phyloP scores from a whole-genome alignment of 2,888 invertebrate species.

The Noctuana brunneofusca region DNA sequence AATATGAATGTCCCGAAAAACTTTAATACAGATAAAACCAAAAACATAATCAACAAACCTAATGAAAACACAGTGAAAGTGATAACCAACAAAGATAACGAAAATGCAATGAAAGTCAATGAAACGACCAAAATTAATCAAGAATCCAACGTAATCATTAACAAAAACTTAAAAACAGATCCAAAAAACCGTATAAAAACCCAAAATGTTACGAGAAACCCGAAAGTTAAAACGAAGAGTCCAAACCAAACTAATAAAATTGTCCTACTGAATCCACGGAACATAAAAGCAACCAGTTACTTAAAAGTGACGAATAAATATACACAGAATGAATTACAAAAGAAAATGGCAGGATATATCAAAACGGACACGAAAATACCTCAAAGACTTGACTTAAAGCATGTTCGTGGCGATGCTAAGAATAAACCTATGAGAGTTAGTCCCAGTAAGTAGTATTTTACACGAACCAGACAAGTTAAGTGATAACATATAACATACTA shows the following conservation, averaged over 20 bases:
- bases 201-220: not conserved
- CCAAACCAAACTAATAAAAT: conserved; percentile 10
- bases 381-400: conserved; percentile 44
- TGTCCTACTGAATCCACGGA: conserved; percentile 2
- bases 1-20: not conserved
- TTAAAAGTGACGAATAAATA: not conserved
- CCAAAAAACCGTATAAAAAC: not conserved
- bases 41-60: not conserved
- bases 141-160: not conserved
- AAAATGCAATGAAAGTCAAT: too few relatives aligned
- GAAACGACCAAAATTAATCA: not conserved
- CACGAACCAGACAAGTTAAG: too few relatives aligned
- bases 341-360: not conserved
- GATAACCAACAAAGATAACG: not conserved
- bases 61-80: not conserved
- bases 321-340: not conserved
- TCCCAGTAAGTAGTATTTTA: conserved; percentile 59
- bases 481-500: too few relatives aligned
- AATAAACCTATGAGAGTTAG: conserved; percentile 50
- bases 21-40: not conserved
- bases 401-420: conserved; percentile 36
- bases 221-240: conserved; percentile 7
- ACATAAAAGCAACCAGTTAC: not conserved
- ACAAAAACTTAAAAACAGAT: not conserved
- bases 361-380: conserved; percentile 54